phyloP scores from a whole-genome alignment of 53 echinoderm and acorn worm genomes.

The Echinometra lucunter region DNA sequence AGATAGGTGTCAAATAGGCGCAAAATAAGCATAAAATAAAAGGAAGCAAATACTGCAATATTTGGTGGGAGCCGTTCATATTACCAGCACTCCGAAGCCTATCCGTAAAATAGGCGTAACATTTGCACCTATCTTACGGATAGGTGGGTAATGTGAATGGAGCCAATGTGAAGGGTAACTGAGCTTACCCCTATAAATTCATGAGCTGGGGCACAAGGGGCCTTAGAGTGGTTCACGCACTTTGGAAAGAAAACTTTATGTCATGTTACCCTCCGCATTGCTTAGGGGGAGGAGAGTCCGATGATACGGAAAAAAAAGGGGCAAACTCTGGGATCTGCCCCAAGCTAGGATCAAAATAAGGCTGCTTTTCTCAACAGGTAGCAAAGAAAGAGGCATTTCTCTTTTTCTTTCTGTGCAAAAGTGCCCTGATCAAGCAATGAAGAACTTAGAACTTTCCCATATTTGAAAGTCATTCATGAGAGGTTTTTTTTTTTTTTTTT shows the following conservation, averaged over 20 bases:
- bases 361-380: slow-evolving; percentile 33
- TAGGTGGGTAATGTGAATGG: too few species aligned
- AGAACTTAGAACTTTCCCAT: slow-evolving; percentile 15
- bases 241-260: neutral
- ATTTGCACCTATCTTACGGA: too few species aligned
- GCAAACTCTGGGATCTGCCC: slow-evolving; percentile 8
- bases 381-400: neutral
- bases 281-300: neutral
- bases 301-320: slow-evolving; percentile 24
- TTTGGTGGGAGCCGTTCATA: too few species aligned
- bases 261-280: neutral
- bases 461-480: neutral
- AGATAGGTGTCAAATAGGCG: too few species aligned
- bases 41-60: too few species aligned
- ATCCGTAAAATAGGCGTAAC: too few species aligned
- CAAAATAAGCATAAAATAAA: too few species aligned
- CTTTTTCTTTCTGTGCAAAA: neutral
- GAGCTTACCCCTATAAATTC: slow-evolving; percentile 24
- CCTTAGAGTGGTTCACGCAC: slow-evolving; percentile 4
- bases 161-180: slow-evolving; percentile 30
- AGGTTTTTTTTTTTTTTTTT: too few species aligned
- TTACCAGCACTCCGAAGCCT: too few species aligned
- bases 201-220: slow-evolving; percentile 17
- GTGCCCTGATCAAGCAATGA: neutral
- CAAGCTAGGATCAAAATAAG: slow-evolving; percentile 35